Conservation (phyloP, 2,888 invertebrate species). For the Hetaerina titia region DNA sequence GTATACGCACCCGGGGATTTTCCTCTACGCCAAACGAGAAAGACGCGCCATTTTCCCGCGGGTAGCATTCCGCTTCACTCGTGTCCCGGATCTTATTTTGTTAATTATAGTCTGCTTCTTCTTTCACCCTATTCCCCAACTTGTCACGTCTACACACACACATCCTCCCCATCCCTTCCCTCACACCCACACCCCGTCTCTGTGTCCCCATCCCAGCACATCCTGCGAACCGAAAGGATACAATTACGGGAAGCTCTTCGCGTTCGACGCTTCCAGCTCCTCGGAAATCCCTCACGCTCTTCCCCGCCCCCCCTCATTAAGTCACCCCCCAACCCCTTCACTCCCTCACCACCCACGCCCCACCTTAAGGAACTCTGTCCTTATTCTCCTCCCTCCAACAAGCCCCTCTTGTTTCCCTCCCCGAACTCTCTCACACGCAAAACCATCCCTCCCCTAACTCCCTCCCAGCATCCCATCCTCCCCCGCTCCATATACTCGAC, state of each 20-base stretch:
- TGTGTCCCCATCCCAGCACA: neutral
- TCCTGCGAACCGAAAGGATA: neutral
- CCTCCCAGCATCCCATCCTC: neutral
- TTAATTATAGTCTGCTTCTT: neutral
- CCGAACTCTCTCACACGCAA: neutral
- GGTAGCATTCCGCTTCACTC: neutral
- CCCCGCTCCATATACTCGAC: neutral
- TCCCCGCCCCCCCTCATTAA: neutral
- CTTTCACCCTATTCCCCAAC: neutral
- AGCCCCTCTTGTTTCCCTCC: neutral
- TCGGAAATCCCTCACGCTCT: neutral
- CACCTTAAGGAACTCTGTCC: neutral
- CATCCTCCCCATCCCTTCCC: neutral
- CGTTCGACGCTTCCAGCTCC: neutral
- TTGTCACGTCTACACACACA: neutral
- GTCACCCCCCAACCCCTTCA: neutral
- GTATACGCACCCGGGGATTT: no score
- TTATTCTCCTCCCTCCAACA: neutral
- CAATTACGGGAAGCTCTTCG: neutral
- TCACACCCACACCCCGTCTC: neutral
- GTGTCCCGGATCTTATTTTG: conserved; percentile 5
- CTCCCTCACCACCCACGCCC: neutral
- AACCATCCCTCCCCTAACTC: neutral
- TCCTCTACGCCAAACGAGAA: no score
- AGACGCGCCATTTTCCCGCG: neutral